These are phyloP conservation scores for Phytoseiulus persimilis DNA, from an alignment of 2,888 invertebrate genomes.

Conservation along the genomic window DNA sequence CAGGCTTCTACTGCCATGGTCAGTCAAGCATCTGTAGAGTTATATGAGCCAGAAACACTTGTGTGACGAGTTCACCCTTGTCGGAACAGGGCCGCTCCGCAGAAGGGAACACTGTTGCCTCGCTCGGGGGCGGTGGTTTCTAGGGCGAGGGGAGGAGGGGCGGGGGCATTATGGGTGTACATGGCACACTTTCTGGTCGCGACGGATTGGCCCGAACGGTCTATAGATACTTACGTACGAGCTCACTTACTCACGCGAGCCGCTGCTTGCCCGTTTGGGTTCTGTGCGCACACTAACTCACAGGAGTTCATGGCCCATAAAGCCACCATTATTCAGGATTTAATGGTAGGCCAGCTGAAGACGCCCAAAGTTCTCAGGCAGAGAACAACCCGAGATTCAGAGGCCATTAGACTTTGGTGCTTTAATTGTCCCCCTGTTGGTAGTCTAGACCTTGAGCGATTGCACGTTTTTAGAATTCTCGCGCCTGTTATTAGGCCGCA, in stretches of 20 bases:
- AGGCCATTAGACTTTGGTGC: background rate
- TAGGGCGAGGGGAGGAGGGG: too few species aligned
- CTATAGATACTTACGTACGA: background rate
- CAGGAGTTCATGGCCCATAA: background rate
- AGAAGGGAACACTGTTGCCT: too few species aligned
- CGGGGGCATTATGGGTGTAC: too few species aligned
- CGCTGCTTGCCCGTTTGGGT: background rate
- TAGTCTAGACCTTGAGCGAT: background rate
- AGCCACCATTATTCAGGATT: conserved; percentile 5
- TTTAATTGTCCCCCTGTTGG: background rate
- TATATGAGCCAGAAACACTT: too few species aligned
- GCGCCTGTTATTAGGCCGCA: background rate
- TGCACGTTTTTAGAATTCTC: background rate
- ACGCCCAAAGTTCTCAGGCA: background rate
- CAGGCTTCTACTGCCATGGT: too few species aligned
- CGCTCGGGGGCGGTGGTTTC: background rate
- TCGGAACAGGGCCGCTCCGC: too few species aligned
- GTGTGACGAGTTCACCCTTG: too few species aligned
- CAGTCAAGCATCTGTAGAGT: too few species aligned
- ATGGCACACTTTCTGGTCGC: background rate
- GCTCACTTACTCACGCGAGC: background rate
- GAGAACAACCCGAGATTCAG: background rate
- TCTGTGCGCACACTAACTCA: background rate
- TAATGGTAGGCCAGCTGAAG: background rate
- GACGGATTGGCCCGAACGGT: background rate